Evolutionary conservation across 2,888 invertebrate species (phyloP).

Genomic region (Nyleta sp.): DNA sequence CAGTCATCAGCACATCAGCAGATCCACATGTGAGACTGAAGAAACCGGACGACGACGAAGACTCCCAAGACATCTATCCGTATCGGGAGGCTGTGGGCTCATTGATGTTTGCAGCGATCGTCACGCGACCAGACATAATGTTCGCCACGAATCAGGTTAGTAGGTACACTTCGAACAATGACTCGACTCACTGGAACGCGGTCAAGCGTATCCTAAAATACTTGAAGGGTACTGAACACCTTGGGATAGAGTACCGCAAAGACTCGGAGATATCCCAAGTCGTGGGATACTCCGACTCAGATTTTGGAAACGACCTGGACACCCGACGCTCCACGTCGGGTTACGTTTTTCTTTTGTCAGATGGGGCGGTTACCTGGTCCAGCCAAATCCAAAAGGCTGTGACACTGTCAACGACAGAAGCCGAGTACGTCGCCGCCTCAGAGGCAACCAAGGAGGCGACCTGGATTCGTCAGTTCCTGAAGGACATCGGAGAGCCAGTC

Average conservation of each 20-base stretch:
- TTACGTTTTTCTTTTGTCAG: slow-evolving; percentile 43
- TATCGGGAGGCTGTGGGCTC: slow-evolving; percentile 56
- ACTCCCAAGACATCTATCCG: slow-evolving; percentile 5
- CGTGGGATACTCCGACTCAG: slow-evolving; percentile 59
- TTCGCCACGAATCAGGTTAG: slow-evolving; percentile 57
- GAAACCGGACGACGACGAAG: background rate
- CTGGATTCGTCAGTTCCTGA: slow-evolving; percentile 10
- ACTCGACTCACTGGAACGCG: slow-evolving; percentile 53
- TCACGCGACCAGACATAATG: slow-evolving; percentile 62
- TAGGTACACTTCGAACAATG: slow-evolving; percentile 40
- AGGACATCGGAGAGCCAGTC: slow-evolving; percentile 15
- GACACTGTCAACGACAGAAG: slow-evolving; percentile 29
- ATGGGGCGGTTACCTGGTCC: slow-evolving; percentile 57
- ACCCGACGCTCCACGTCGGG: slow-evolving; percentile 60
- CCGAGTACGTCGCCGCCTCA: slow-evolving; percentile 27
- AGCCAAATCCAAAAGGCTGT: slow-evolving; percentile 49
- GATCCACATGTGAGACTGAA: slow-evolving; percentile 38
- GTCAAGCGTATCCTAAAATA: slow-evolving; percentile 63
- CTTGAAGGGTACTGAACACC: slow-evolving; percentile 47
- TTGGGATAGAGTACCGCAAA: slow-evolving; percentile 47
- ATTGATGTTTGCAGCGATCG: slow-evolving; percentile 54
- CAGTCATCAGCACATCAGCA: slow-evolving; percentile 18
- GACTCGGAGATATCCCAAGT: background rate
- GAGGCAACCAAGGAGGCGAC: slow-evolving; percentile 27
- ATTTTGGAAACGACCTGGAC: slow-evolving; percentile 55